phyloP scores from a whole-genome alignment of 2,888 invertebrate genomes.

The Campaea margaritaria region DNA sequence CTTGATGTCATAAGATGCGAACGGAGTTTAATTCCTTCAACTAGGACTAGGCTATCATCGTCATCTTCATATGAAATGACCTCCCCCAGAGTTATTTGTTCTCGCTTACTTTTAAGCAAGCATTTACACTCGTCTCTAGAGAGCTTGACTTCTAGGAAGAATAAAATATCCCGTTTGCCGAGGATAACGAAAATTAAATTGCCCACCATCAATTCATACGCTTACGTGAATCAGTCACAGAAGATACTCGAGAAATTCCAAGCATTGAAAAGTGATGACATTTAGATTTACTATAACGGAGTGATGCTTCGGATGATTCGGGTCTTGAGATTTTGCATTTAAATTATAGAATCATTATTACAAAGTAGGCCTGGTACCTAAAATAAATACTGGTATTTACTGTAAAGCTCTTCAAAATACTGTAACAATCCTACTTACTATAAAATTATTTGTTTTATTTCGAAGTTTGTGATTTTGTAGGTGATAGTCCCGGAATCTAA shows the following conservation, averaged over 20 bases:
- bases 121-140: constrained; percentile 50
- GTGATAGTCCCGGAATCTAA: too few species aligned
- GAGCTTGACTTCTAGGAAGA: constrained; percentile 46
- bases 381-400: too few species aligned
- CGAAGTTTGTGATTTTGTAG: too few species aligned
- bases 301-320: too few species aligned
- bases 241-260: constrained; percentile 69
- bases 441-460: too few species aligned
- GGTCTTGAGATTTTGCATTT: too few species aligned
- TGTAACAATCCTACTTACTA: too few species aligned
- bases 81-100: constrained; percentile 65
- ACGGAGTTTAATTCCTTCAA: constrained; percentile 59
- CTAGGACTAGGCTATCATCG: constrained; percentile 53
- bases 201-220: constrained; percentile 58
- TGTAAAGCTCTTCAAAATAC: too few species aligned
- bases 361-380: too few species aligned
- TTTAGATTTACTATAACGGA: constrained; percentile 6
- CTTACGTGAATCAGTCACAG: constrained; percentile 54
- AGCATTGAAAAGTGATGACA: constrained; percentile 59
- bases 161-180: constrained; percentile 23
- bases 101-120: constrained; percentile 58
- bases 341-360: neutral
- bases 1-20: constrained; percentile 63
- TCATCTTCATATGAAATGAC: constrained; percentile 58
- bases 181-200: constrained; percentile 46